Percentiles rank a stretch among this genome's conserved stretches.
Evolutionary conservation across 37 sponge, comb jelly and placozoan genomes (phyloP).

Genomic region (Hexactinellida sp.): DNA sequence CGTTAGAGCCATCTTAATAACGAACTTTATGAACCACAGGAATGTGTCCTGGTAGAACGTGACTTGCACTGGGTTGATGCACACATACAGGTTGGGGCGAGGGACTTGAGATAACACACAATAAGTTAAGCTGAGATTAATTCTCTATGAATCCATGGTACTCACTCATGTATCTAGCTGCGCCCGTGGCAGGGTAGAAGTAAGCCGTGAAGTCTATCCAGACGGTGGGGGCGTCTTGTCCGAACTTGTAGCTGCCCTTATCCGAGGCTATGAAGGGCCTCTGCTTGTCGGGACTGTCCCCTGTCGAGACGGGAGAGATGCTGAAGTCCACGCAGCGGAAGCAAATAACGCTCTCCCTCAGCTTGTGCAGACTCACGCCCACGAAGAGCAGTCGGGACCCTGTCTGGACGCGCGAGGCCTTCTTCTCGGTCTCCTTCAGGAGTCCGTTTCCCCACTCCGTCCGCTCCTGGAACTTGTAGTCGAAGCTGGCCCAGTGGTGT

Average conservation of each 20-base stretch:
- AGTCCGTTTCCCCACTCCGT: slow-evolving; percentile 31
- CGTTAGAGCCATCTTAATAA: slow-evolving; percentile 12
- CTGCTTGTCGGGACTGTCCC: background rate
- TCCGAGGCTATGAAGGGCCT: slow-evolving; percentile 55
- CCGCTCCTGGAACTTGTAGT: slow-evolving; percentile 29
- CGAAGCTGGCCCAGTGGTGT: slow-evolving; percentile 54
- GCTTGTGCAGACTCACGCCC: slow-evolving; percentile 23
- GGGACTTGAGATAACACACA: slow-evolving; percentile 48
- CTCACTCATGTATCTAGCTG: background rate
- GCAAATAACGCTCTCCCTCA: slow-evolving; percentile 51
- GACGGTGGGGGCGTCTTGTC: slow-evolving; percentile 25
- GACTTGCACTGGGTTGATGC: slow-evolving; percentile 51
- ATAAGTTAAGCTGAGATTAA: no score
- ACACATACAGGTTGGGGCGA: slow-evolving; percentile 47
- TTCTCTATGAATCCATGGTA: no score
- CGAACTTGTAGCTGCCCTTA: slow-evolving; percentile 59
- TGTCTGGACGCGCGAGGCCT: slow-evolving; percentile 23
- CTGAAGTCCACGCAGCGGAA: slow-evolving; percentile 42
- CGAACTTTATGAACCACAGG: slow-evolving; percentile 62
- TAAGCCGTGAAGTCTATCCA: slow-evolving; percentile 15
- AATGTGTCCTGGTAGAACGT: slow-evolving; percentile 50
- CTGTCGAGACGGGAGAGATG: slow-evolving; percentile 29
- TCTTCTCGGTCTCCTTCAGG: slow-evolving; percentile 25
- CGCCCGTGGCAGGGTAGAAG: background rate
- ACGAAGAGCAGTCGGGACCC: background rate